These are phyloP conservation scores for Trachelipus rathkii DNA, from an alignment of 1,140 invertebrate species.

Conservation along the genomic window DNA sequence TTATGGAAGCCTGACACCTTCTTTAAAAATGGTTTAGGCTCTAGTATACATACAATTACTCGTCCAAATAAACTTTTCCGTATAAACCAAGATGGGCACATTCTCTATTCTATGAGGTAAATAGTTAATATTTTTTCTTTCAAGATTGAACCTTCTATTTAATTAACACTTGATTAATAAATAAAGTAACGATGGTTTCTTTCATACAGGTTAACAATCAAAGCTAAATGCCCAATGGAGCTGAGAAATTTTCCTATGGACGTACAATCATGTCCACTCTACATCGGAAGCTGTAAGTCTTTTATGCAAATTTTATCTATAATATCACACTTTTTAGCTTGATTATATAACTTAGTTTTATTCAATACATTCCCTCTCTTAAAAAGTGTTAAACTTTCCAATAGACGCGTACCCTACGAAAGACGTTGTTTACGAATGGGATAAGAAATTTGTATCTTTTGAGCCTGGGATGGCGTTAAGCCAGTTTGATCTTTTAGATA, in stretches of 20 bases:
- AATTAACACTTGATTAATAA: too few species aligned
- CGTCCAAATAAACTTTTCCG: slow-evolving; percentile 62
- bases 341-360: not conserved
- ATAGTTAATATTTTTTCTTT: slow-evolving; percentile 1
- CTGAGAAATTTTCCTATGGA: slow-evolving; percentile 65
- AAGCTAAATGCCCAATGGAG: slow-evolving; percentile 64
- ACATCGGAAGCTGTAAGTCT: slow-evolving; percentile 62
- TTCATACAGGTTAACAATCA: slow-evolving; percentile 59
- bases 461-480: slow-evolving; percentile 51
- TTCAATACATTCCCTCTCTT: not conserved
- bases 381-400: not conserved
- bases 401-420: slow-evolving; percentile 58
- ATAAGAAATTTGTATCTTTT: slow-evolving; percentile 47
- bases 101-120: slow-evolving; percentile 62
- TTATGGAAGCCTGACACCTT: slow-evolving; percentile 64
- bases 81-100: slow-evolving; percentile 57
- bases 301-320: not conserved
- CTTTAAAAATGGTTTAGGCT: slow-evolving; percentile 60
- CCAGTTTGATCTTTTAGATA: slow-evolving; percentile 53
- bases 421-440: slow-evolving; percentile 60
- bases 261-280: slow-evolving; percentile 59
- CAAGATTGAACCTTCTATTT: not conserved
- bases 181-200: not conserved
- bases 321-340: not conserved
- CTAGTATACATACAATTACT: slow-evolving; percentile 62